Evolutionary conservation across 2,888 invertebrate genomes (phyloP).

Genomic region (Teleogryllus oceanicus): DNA sequence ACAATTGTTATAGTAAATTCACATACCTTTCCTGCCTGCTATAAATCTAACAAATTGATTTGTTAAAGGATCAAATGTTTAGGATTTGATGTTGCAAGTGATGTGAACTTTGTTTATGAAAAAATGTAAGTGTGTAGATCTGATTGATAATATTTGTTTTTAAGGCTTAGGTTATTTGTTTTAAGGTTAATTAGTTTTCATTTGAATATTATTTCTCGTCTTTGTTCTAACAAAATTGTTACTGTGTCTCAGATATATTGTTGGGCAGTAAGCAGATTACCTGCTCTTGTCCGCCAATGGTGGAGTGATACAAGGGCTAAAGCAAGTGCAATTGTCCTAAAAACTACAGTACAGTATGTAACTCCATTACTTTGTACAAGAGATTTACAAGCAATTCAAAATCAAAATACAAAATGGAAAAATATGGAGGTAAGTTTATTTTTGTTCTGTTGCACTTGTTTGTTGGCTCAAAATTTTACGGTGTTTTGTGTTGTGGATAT

Average conservation of each 20-base stretch:
- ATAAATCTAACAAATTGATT: no score
- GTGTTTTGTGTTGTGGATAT: neutral
- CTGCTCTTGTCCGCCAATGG: constrained; percentile 74
- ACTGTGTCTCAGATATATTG: constrained; percentile 30
- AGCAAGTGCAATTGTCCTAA: constrained; percentile 64
- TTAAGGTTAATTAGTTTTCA: no score
- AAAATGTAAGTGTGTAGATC: no score
- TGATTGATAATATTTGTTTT: no score
- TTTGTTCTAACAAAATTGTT: neutral
- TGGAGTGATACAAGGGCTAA: constrained; percentile 65
- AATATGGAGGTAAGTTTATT: constrained; percentile 58
- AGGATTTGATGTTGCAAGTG: no score
- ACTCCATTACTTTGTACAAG: constrained; percentile 63
- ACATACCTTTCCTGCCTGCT: no score
- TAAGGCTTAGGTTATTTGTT: no score
- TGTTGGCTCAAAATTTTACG: neutral
- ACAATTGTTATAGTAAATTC: no score
- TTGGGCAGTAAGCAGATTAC: constrained; percentile 56
- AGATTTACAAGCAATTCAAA: constrained; percentile 60
- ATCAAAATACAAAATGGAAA: constrained; percentile 46
- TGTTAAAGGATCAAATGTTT: no score
- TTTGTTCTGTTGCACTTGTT: neutral
- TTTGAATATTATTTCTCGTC: no score
- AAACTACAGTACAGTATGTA: constrained; percentile 63
- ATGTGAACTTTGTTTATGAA: no score